These are phyloP conservation scores for Drosophila albomicans DNA, from an alignment of 1,140 invertebrate genomes.

Conservation along the genomic window DNA sequence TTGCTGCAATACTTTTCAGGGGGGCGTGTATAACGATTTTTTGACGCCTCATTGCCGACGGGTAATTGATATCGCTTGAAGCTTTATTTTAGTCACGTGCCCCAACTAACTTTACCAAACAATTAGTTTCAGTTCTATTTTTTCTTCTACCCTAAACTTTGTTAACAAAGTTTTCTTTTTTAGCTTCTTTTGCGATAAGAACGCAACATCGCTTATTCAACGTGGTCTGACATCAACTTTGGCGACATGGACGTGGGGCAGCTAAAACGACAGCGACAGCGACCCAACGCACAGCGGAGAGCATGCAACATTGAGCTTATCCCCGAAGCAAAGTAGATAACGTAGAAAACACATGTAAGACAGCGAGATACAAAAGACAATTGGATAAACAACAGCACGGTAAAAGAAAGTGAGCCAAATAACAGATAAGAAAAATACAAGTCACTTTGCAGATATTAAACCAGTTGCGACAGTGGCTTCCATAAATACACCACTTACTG, in stretches of 20 bases:
- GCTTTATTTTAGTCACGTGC: conserved; percentile 74
- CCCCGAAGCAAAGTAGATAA: conserved; percentile 49
- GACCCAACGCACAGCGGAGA: conserved; percentile 44
- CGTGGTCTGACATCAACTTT: conserved; percentile 40
- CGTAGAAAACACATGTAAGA: conserved; percentile 51
- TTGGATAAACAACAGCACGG: conserved; percentile 34
- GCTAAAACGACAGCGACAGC: conserved; percentile 29
- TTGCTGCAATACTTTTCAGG: conserved; percentile 23
- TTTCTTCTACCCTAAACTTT: conserved; percentile 37
- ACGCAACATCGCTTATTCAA: conserved; percentile 38
- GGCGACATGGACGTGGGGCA: conserved; percentile 38
- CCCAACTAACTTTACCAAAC: conserved; percentile 72
- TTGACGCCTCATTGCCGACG: conserved; percentile 64
- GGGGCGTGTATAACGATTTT: conserved; percentile 46
- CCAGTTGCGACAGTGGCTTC: conserved; percentile 12
- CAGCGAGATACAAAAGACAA: conserved; percentile 44
- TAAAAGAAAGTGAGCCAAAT: background rate
- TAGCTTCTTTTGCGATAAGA: conserved; percentile 4
- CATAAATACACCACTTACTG: background rate
- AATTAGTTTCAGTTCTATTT: conserved; percentile 66
- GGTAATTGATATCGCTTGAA: conserved; percentile 67
- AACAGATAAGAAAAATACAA: conserved; percentile 7
- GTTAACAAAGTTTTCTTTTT: conserved; percentile 60
- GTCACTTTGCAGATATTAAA: conserved; percentile 6
- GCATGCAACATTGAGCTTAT: conserved; percentile 46